phyloP scores from a whole-genome alignment of 2,113 vertebrate species.

The Chaenocephalus aceratus region DNA sequence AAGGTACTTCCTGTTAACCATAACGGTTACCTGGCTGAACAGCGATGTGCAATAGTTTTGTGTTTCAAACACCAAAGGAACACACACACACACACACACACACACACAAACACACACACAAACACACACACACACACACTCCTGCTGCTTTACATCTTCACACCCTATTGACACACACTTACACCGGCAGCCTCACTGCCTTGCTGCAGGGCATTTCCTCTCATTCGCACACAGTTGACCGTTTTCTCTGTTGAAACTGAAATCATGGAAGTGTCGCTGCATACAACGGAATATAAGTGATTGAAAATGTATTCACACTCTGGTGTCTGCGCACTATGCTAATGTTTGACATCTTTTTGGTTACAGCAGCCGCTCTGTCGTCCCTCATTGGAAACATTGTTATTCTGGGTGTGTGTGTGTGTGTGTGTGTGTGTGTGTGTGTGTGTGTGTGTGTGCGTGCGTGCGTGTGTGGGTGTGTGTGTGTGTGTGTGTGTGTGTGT shows the following conservation, averaged over 20 bases:
- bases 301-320: slow-evolving; percentile 48
- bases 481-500: slow-evolving; percentile 14
- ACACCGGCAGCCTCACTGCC: background rate
- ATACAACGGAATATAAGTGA: slow-evolving; percentile 29
- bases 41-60: too few species aligned
- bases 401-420: slow-evolving; percentile 24
- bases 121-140: background rate
- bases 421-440: slow-evolving; percentile 12
- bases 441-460: slow-evolving; percentile 32
- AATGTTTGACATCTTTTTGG: slow-evolving; percentile 59
- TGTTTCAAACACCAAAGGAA: too few species aligned
- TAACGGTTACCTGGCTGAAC: too few species aligned
- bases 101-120: too few species aligned
- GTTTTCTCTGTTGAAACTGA: background rate
- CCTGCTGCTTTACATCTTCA: slow-evolving; percentile 15
- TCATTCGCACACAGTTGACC: background rate
- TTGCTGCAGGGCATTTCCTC: background rate
- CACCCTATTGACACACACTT: background rate
- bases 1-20: too few species aligned
- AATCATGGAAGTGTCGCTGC: background rate
- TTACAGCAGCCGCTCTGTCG: slow-evolving; percentile 32
- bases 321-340: slow-evolving; percentile 49
- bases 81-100: too few species aligned
- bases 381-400: slow-evolving; percentile 40
- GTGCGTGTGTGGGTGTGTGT: slow-evolving; percentile 24